Evolutionary conservation across 2,797 vertebrate species (phyloP).

Genomic region (Arremon aurantiirostris): DNA sequence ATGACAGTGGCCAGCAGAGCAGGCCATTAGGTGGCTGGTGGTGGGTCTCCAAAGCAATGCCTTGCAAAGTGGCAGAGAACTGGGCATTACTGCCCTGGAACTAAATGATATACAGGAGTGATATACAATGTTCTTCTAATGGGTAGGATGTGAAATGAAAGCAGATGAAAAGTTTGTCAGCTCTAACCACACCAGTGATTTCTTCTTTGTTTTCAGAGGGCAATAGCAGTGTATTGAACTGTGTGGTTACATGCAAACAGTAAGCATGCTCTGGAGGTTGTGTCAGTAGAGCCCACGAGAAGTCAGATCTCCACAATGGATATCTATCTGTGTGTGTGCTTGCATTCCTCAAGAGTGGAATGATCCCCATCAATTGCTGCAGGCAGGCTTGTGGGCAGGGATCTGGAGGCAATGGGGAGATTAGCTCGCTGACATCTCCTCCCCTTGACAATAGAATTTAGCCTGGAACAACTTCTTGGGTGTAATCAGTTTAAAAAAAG

Average conservation of each 20-base stretch:
- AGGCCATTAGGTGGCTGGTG: background rate
- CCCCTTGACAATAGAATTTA: background rate
- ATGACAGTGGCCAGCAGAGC: background rate
- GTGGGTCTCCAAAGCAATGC: background rate
- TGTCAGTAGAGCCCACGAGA: background rate
- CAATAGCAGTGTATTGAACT: background rate
- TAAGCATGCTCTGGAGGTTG: background rate
- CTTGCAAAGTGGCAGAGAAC: background rate
- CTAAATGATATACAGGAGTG: background rate
- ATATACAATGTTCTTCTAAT: background rate
- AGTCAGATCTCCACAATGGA: background rate
- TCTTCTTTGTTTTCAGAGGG: background rate
- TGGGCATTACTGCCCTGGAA: background rate
- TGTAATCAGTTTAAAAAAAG: constrained; percentile 6
- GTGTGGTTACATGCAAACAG: background rate
- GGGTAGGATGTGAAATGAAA: background rate
- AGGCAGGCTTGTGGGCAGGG: background rate
- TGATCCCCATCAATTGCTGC: background rate
- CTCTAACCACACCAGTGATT: background rate
- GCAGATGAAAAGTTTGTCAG: background rate
- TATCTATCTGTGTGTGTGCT: background rate
- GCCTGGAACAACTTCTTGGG: background rate
- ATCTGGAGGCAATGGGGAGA: background rate
- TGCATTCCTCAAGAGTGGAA: background rate
- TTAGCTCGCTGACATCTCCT: background rate